phyloP scores from a whole-genome alignment of 1,140 invertebrate species.

The Heterodera carotae region DNA sequence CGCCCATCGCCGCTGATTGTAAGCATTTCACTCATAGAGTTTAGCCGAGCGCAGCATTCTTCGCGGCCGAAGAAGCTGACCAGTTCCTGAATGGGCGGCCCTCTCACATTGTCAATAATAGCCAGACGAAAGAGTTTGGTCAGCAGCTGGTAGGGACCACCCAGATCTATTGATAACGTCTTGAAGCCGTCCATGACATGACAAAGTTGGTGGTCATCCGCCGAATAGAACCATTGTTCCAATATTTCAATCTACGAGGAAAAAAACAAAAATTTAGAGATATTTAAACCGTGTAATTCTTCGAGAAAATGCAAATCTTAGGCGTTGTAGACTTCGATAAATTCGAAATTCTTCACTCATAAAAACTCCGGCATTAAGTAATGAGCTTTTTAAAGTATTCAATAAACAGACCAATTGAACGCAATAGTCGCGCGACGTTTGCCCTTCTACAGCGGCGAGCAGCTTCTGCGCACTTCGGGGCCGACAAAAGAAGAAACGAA shows the following conservation, averaged over 20 bases:
- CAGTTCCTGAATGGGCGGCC: constrained; percentile 50
- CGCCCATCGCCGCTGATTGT: no score
- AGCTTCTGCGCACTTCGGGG: constrained; percentile 34
- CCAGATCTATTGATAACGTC: constrained; percentile 29
- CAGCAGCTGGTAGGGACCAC: constrained; percentile 29
- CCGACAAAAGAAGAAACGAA: constrained; percentile 50
- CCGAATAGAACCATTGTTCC: constrained; percentile 11
- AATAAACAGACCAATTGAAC: background rate
- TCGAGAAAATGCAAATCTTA: constrained; percentile 22
- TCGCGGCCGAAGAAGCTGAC: constrained; percentile 46
- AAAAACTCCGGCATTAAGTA: no score
- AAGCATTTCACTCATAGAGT: background rate
- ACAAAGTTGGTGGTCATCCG: background rate
- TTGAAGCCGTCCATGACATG: constrained; percentile 27
- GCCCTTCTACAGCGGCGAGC: constrained; percentile 2
- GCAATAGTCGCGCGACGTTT: background rate
- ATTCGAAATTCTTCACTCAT: no score
- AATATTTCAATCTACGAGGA: constrained; percentile 12
- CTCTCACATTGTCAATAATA: constrained; percentile 50
- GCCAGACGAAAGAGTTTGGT: constrained; percentile 42
- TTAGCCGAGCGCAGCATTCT: constrained; percentile 3
- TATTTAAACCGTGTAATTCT: background rate
- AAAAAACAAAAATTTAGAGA: constrained; percentile 11
- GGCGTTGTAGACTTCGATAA: no score
- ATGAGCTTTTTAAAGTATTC: no score